Evolutionary conservation across 2,888 invertebrate genomes (phyloP).

Genomic region (Orthosia incerta): DNA sequence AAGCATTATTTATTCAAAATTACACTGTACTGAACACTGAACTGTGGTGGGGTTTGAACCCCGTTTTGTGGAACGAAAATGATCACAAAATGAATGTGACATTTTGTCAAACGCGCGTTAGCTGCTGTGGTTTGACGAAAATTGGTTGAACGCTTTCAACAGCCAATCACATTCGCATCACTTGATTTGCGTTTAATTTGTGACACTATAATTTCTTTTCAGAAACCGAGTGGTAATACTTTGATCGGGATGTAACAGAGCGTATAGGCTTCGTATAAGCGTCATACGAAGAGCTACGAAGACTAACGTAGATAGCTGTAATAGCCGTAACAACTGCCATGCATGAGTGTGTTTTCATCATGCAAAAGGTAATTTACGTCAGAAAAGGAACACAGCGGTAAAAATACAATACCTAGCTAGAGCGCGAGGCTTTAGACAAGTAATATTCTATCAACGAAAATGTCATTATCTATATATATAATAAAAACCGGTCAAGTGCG

Average conservation of each 20-base stretch:
- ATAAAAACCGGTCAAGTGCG: no score
- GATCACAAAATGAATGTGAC: not conserved
- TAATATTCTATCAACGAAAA: no score
- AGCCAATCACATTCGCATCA: not conserved
- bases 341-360: conserved; percentile 12
- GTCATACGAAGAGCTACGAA: no score
- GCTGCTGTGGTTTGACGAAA: no score
- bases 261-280: not conserved
- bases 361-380: not conserved
- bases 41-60: no score
- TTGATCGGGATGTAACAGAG: not conserved
- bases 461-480: no score
- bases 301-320: no score
- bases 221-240: not conserved
- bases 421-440: no score
- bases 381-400: not conserved
- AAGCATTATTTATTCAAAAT: no score
- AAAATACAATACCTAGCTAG: not conserved
- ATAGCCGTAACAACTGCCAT: not conserved
- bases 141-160: not conserved
- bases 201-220: not conserved
- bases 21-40: no score
- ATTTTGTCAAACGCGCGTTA: not conserved
- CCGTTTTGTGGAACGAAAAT: not conserved
- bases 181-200: not conserved